phyloP scores from a whole-genome alignment of 2,113 vertebrate species.

The Zapornia atra region DNA sequence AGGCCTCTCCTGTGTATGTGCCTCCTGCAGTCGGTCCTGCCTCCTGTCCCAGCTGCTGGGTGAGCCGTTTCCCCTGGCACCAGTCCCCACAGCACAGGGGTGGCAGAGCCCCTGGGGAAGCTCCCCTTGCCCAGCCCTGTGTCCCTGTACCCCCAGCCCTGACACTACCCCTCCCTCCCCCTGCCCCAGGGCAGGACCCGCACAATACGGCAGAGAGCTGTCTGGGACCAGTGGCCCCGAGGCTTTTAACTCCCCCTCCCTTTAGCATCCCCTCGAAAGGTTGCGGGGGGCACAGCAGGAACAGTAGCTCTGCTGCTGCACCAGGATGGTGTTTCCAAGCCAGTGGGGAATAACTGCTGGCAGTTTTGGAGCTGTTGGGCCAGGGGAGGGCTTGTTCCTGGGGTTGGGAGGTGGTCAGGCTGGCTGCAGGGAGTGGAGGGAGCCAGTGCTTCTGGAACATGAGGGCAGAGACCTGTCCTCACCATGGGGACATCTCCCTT shows the following conservation, averaged over 20 bases:
- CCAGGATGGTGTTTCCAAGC: background rate
- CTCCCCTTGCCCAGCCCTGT: background rate
- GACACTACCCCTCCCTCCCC: background rate
- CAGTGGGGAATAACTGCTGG: background rate
- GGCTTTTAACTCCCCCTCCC: background rate
- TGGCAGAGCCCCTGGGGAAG: background rate
- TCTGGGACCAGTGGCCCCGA: background rate
- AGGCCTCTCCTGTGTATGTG: background rate
- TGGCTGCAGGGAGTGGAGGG: background rate
- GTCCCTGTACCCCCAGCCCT: background rate
- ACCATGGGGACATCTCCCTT: fast-evolving
- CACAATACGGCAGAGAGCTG: background rate
- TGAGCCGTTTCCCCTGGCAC: background rate
- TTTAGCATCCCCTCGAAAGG: background rate
- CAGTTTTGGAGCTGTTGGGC: background rate
- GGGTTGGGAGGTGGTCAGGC: background rate
- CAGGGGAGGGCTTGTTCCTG: background rate
- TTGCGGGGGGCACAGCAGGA: background rate
- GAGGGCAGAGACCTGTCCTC: background rate
- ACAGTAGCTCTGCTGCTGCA: background rate
- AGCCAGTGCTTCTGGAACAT: fast-evolving
- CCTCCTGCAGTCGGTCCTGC: background rate
- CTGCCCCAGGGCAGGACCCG: background rate
- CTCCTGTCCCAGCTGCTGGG: background rate
- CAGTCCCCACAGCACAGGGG: background rate